Conservation (phyloP, 2,113 vertebrate species). For the Bos indicus region DNA sequence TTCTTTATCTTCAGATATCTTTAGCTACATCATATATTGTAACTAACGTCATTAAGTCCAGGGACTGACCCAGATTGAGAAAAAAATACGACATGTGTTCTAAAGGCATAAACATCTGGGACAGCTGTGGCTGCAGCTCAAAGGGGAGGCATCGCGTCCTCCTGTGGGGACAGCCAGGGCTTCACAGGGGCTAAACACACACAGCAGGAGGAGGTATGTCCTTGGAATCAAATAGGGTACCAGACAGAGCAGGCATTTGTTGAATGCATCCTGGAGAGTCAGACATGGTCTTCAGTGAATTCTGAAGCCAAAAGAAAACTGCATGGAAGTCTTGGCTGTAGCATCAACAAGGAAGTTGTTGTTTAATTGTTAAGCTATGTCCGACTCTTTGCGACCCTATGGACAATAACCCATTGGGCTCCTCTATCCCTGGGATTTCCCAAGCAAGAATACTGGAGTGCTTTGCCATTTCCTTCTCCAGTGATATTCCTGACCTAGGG, state of each 20-base stretch:
- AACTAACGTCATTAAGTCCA: background rate
- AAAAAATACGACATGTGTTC: background rate
- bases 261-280: background rate
- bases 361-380: background rate
- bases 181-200: background rate
- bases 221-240: background rate
- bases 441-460: background rate
- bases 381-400: background rate
- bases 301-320: background rate
- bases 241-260: background rate
- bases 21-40: background rate
- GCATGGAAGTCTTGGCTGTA: background rate
- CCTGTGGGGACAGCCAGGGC: background rate
- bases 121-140: background rate
- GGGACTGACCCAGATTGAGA: background rate
- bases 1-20: background rate
- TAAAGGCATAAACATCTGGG: background rate
- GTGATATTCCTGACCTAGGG: background rate
- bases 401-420: background rate
- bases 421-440: background rate
- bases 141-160: accelerated
- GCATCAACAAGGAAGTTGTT: background rate
- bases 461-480: background rate
- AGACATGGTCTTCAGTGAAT: background rate
- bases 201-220: background rate